Base-by-base conservation (phyloP, 1,140 invertebrate genomes). In the Sarcophaga bullata region DNA sequence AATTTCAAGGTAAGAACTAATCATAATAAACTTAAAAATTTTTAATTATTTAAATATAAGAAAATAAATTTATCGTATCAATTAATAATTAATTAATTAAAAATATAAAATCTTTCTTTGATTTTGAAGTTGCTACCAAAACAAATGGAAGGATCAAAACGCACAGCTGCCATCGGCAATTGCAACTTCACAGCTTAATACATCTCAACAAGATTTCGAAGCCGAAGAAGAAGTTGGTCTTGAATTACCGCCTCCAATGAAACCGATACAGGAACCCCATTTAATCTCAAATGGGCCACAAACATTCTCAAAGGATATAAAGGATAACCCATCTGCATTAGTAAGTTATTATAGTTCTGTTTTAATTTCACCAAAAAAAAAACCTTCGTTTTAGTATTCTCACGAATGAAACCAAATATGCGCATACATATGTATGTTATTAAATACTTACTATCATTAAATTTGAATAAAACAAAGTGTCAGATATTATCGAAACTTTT, bases 241-340 rank as follows among this genome's bases (percentile, higher is more conserved):
- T 52, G 97, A 98, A 91, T 91, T 98, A 85, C 97, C 97, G 50
- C 97, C 97, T 46, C 97, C 97, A 4, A 98, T 98, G 97, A 96
- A 97, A 90, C 97, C 97, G 7, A 97, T 98, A 86, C 95, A 96
- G 86, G 95, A 96, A 83, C 87, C 89, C 58, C 88, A 87, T 84
- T 85, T 90, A 83, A 90, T 90, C 81, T 91, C 92, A 84, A 92
- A 92, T 86, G 91, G 92, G 85, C 91, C 92, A 82, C 90, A 92
- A 83, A 91, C 91, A 82, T 92, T 92, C 82, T 85, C 85, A 84
- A 91, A 92, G 49, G 91, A 92, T 81, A 90, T 92, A 80, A 94
- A 95, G 75, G 93, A 94, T 84, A 91, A 92, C 84, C 92, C 94
- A 78, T 92, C 92, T 75, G 94, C 94, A 90, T 90, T 94, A 90